Conservation (phyloP, 2,113 vertebrate genomes). For the Dasyornis broadbenti region DNA sequence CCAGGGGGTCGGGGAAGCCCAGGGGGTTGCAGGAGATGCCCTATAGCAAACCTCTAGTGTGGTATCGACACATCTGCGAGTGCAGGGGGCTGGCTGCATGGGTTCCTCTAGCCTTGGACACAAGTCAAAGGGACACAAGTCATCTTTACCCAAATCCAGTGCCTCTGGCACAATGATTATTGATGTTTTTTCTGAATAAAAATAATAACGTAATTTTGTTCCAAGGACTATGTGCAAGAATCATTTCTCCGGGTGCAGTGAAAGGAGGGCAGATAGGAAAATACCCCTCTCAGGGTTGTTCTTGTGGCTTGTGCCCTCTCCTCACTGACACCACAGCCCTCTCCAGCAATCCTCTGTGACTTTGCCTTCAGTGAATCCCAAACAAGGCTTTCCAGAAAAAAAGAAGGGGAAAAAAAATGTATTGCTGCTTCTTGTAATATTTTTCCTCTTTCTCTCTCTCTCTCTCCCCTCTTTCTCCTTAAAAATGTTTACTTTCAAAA, state of each 20-base stretch:
- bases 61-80: neutral
- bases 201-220: neutral
- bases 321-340: neutral
- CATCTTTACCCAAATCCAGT: neutral
- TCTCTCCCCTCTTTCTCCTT: neutral
- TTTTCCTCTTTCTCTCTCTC: neutral
- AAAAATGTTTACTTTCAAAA: slow-evolving; percentile 62
- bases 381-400: slow-evolving; percentile 17
- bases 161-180: neutral
- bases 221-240: slow-evolving; percentile 6
- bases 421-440: slow-evolving; percentile 62
- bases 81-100: neutral
- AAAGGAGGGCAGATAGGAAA: slow-evolving; percentile 26
- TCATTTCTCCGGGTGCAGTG: slow-evolving; percentile 24
- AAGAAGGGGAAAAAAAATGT: neutral
- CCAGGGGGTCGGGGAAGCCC: neutral
- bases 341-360: neutral
- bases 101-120: neutral
- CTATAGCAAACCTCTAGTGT: neutral
- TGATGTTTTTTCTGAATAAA: neutral
- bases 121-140: neutral
- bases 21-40: neutral
- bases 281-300: neutral
- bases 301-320: neutral
- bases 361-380: slow-evolving; percentile 21